A percentile compares a stretch with the other conserved stretches of the same genome.
Conservation (phyloP, 2,888 invertebrate species). For the Anoplius nigerrimus region DNA sequence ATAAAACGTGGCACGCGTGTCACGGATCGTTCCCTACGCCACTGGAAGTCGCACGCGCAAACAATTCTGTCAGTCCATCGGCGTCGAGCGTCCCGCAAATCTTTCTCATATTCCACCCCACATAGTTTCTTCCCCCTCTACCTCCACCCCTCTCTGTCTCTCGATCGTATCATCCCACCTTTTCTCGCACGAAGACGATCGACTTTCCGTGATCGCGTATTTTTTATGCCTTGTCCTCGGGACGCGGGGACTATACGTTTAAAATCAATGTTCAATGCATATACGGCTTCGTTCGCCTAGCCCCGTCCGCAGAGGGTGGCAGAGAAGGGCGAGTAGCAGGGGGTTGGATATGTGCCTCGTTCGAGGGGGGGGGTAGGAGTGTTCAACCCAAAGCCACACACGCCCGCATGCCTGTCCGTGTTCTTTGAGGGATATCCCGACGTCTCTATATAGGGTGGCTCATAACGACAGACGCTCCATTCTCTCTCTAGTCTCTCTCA, state of each 20-base stretch:
- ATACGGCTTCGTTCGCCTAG: conserved; percentile 65
- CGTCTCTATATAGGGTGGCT: conserved; percentile 37
- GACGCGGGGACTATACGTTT: conserved; percentile 50
- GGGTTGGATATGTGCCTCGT: conserved; percentile 7
- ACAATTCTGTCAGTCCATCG: conserved; percentile 32
- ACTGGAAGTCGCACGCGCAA: not conserved
- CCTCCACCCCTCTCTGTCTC: not conserved
- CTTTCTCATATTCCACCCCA: conserved; percentile 38
- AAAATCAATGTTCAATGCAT: conserved; percentile 68
- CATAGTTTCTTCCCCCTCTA: not conserved
- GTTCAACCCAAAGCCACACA: not conserved
- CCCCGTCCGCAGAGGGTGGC: conserved; percentile 39
- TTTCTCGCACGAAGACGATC: conserved; percentile 4
- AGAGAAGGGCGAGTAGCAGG: not conserved
- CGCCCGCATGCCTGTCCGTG: conserved; percentile 17
- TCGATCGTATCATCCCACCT: not conserved
- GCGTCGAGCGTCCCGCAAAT: conserved; percentile 43
- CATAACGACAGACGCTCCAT: not conserved
- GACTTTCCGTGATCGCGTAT: conserved; percentile 15
- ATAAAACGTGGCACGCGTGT: no score
- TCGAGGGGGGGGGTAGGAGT: conserved; percentile 4
- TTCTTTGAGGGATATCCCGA: conserved; percentile 45
- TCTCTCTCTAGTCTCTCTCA: not conserved
- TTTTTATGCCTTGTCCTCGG: conserved; percentile 32
- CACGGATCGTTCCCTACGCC: not conserved